These are phyloP conservation scores for Portevinia maculata DNA, from an alignment of 2,888 invertebrate species.

Conservation along the genomic window DNA sequence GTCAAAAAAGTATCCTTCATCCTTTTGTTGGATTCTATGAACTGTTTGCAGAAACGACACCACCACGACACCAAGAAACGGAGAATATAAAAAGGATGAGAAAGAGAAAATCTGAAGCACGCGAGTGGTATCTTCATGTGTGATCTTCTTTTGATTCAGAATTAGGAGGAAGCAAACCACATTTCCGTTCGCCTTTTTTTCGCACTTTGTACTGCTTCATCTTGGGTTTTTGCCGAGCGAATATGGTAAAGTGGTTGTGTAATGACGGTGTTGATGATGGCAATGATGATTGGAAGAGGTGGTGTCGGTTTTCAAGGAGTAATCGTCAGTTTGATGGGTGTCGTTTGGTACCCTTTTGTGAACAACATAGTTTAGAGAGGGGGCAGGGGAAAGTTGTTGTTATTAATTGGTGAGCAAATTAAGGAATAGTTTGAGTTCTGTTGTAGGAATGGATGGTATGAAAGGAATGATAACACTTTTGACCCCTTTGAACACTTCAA, in stretches of 20 bases:
- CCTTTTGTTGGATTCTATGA: slow-evolving; percentile 11
- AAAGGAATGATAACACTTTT: neutral
- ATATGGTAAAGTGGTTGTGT: slow-evolving; percentile 32
- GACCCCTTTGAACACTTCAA: slow-evolving; percentile 26
- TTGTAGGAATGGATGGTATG: slow-evolving; percentile 13
- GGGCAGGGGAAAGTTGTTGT: slow-evolving; percentile 32
- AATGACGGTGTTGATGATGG: slow-evolving; percentile 67
- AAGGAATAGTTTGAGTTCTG: slow-evolving; percentile 20
- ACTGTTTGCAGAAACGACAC: neutral
- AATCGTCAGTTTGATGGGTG: slow-evolving; percentile 70
- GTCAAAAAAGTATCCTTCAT: slow-evolving; percentile 52
- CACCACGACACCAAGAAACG: neutral
- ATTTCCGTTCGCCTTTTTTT: slow-evolving; percentile 65
- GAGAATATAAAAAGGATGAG: neutral
- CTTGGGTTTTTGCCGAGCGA: neutral
- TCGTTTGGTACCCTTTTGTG: slow-evolving; percentile 46
- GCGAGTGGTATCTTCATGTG: slow-evolving; percentile 66
- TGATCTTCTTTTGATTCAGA: slow-evolving; percentile 65
- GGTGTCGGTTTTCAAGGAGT: slow-evolving; percentile 70
- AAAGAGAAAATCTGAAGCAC: slow-evolving; percentile 44
- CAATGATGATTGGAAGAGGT: slow-evolving; percentile 57
- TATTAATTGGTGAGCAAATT: slow-evolving; percentile 68
- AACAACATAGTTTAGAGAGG: neutral
- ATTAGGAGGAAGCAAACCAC: slow-evolving; percentile 73
- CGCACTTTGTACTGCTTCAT: slow-evolving; percentile 1